Percentiles rank a stretch among this genome's conserved stretches.
These are phyloP conservation scores for Acipenser ruthenus DNA, from an alignment of 2,797 vertebrate genomes.

Conservation along the genomic window DNA sequence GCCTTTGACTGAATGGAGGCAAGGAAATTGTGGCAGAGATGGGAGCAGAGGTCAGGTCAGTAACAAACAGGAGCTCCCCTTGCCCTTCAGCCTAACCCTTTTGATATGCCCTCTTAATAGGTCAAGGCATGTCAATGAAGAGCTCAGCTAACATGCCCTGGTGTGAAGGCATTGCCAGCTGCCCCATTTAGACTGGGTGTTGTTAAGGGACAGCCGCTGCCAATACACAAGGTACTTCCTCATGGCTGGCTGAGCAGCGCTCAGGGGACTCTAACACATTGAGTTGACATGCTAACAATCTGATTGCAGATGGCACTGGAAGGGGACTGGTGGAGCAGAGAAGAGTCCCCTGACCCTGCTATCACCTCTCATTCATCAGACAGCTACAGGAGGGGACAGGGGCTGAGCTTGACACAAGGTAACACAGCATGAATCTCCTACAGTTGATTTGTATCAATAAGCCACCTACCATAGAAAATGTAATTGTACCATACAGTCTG, in stretches of 20 bases:
- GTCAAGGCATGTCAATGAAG: constrained; percentile 44
- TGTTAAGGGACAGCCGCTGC: constrained; percentile 54
- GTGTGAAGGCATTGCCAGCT: constrained; percentile 54
- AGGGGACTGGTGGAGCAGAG: constrained; percentile 34
- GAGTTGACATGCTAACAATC: constrained; percentile 66
- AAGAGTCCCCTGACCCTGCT: constrained; percentile 37
- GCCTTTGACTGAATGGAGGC: too few relatives aligned
- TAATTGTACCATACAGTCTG: too few relatives aligned
- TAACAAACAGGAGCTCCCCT: constrained; percentile 30
- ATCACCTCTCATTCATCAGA: constrained; percentile 31
- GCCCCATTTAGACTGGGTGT: constrained; percentile 49
- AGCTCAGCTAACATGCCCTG: constrained; percentile 43
- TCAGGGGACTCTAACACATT: constrained; percentile 57
- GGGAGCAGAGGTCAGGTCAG: constrained; percentile 33
- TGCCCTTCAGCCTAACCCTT: constrained; percentile 43
- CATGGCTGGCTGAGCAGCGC: constrained; percentile 49
- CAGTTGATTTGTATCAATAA: too few relatives aligned
- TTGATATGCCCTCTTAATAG: constrained; percentile 45
- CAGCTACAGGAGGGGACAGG: constrained; percentile 11
- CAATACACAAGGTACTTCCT: constrained; percentile 48
- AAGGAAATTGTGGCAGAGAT: constrained; percentile 20
- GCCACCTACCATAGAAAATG: too few relatives aligned
- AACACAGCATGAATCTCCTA: too few relatives aligned
- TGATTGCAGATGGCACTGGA: constrained; percentile 55
- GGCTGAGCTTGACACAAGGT: neutral